A percentile compares a stretch with the other conserved stretches of the same genome.
These are phyloP conservation scores for Protonibea diacanthus DNA, from an alignment of 2,797 vertebrate species.

Conservation along the genomic window DNA sequence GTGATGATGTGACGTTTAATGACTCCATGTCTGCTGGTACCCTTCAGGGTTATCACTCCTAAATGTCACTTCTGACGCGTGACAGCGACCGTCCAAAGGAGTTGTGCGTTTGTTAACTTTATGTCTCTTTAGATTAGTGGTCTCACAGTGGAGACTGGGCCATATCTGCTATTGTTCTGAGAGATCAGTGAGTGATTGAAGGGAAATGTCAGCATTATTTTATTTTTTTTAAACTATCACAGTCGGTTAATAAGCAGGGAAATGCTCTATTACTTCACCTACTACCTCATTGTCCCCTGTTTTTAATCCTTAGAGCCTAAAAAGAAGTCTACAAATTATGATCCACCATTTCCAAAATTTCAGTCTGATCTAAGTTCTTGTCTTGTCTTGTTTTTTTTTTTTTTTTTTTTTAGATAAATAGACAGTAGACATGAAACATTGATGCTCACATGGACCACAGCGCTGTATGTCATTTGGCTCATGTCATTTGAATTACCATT, in stretches of 20 bases:
- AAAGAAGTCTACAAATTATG: background rate
- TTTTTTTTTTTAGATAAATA: background rate
- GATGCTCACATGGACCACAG: background rate
- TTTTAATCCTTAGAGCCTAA: background rate
- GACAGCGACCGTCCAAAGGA: background rate
- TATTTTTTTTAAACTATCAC: background rate
- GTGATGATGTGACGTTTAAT: slow-evolving; percentile 19
- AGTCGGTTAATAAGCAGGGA: background rate
- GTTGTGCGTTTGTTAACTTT: slow-evolving; percentile 9
- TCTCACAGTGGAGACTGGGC: background rate
- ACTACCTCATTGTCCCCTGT: background rate
- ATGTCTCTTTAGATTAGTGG: slow-evolving; percentile 6
- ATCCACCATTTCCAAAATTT: background rate
- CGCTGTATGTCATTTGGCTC: slow-evolving; percentile 46
- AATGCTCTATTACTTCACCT: background rate
- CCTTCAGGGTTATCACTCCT: slow-evolving; percentile 23
- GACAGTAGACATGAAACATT: background rate
- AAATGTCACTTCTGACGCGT: slow-evolving; percentile 37
- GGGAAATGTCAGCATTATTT: background rate
- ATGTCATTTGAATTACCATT: slow-evolving; percentile 65
- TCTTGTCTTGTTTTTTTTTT: no score
- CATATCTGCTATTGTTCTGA: background rate
- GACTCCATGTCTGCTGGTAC: slow-evolving; percentile 6
- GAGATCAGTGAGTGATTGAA: background rate
- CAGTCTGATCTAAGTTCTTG: background rate